These are phyloP conservation scores for Sebastes minor DNA, from an alignment of 2,797 vertebrate species.

Conservation along the genomic window DNA sequence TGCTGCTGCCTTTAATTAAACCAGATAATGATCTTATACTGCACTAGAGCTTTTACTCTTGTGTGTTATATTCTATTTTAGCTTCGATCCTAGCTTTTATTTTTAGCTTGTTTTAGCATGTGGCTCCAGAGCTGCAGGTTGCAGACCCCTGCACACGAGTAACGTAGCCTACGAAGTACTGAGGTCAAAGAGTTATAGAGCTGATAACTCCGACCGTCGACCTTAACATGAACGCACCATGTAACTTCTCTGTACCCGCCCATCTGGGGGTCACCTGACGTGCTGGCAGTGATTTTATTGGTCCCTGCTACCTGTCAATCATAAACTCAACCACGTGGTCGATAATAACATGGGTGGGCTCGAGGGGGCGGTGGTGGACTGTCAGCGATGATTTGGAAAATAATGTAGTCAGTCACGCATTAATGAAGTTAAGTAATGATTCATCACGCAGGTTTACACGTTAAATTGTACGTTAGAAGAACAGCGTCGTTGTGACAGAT, in stretches of 20 bases:
- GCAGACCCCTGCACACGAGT: background rate
- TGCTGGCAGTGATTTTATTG: background rate
- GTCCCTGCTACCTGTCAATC: constrained; percentile 43
- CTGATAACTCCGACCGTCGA: background rate
- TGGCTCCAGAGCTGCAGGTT: no score
- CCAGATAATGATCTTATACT: no score
- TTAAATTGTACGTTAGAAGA: background rate
- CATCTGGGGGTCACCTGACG: constrained; percentile 4
- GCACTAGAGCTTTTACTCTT: no score
- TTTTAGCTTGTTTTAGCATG: no score
- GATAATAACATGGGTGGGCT: constrained; percentile 57
- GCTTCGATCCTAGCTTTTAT: no score
- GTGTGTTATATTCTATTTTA: no score
- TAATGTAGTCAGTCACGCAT: background rate
- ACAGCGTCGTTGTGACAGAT: background rate
- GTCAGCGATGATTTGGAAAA: background rate
- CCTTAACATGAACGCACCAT: background rate
- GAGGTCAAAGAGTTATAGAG: background rate
- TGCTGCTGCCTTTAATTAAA: no score
- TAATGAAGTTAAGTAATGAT: background rate
- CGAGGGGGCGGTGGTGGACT: constrained; percentile 55
- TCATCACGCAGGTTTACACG: constrained; percentile 8
- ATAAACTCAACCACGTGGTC: constrained; percentile 45
- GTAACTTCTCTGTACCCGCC: background rate
- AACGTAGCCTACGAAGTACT: background rate